Conservation (phyloP, 2,797 vertebrate species). For the Coranthus polyacanthus region DNA sequence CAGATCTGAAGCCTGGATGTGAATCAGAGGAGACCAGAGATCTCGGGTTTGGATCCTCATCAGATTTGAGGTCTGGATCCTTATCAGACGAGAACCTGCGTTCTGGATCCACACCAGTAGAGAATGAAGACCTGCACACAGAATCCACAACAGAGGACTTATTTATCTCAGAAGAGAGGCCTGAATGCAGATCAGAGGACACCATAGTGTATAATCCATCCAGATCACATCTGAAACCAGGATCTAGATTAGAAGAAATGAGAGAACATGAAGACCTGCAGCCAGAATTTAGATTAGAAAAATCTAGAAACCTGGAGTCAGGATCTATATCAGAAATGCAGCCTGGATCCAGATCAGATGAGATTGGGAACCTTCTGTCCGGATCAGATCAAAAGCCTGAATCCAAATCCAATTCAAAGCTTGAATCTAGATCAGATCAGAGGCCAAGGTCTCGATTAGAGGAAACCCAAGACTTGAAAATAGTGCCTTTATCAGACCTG, state of each 20-base stretch:
- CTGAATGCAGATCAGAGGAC: too few relatives aligned
- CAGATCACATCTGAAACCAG: not conserved
- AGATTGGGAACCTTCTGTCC: not conserved
- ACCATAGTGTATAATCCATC: too few relatives aligned
- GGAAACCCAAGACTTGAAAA: not conserved
- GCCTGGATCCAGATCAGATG: not conserved
- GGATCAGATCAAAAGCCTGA: not conserved
- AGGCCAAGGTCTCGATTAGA: not conserved
- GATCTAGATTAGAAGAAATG: not conserved
- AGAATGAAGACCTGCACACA: slow-evolving; percentile 71
- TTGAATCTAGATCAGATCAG: not conserved
- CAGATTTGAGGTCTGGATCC: not conserved
- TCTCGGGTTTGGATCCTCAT: not conserved
- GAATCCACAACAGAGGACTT: not conserved
- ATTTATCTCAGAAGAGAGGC: too few relatives aligned
- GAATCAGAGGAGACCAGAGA: not conserved
- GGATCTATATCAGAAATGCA: not conserved
- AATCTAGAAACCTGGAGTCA: not conserved
- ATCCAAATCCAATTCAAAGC: not conserved
- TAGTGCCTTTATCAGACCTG: not conserved
- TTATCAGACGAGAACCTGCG: not conserved
- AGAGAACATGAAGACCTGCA: not conserved
- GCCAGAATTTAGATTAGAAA: not conserved
- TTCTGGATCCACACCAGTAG: not conserved
- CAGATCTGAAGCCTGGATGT: not conserved